A percentile compares a stretch with the other conserved stretches of the same genome.
phyloP scores from a whole-genome alignment of 2,888 invertebrate species.

The Deilephila porcellus region DNA sequence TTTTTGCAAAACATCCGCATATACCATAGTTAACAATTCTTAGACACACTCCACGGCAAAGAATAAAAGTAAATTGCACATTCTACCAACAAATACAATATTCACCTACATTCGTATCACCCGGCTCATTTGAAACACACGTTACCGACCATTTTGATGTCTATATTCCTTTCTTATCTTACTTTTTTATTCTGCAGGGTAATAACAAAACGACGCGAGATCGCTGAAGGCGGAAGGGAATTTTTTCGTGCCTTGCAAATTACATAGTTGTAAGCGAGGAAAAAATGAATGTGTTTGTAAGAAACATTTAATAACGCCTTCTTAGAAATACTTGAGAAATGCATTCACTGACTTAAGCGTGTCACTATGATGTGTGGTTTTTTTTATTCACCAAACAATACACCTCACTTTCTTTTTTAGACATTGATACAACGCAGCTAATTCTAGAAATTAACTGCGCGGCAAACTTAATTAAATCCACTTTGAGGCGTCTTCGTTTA shows the following conservation, averaged over 20 bases:
- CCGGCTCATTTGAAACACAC: constrained; percentile 12
- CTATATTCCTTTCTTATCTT: neutral
- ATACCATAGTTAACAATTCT: neutral
- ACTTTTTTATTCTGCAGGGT: constrained; percentile 10
- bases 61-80: constrained; percentile 16
- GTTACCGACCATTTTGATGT: neutral
- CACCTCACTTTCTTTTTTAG: no score
- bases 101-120: neutral
- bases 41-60: neutral
- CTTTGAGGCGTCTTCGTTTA: no score
- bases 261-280: constrained; percentile 17
- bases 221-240: neutral
- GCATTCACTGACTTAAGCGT: neutral
- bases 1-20: neutral
- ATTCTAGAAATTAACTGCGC: no score
- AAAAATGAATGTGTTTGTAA: neutral
- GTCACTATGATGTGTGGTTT: neutral
- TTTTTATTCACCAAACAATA: no score
- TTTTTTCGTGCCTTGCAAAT: constrained; percentile 4
- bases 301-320: constrained; percentile 6
- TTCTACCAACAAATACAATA: neutral
- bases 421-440: no score
- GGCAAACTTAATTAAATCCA: no score
- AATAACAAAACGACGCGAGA: constrained; percentile 2
- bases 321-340: neutral